Evolutionary conservation across 2,888 invertebrate species (phyloP), one percentile per base, ranked within the genome.

Genomic region (Phasia obesa): DNA sequence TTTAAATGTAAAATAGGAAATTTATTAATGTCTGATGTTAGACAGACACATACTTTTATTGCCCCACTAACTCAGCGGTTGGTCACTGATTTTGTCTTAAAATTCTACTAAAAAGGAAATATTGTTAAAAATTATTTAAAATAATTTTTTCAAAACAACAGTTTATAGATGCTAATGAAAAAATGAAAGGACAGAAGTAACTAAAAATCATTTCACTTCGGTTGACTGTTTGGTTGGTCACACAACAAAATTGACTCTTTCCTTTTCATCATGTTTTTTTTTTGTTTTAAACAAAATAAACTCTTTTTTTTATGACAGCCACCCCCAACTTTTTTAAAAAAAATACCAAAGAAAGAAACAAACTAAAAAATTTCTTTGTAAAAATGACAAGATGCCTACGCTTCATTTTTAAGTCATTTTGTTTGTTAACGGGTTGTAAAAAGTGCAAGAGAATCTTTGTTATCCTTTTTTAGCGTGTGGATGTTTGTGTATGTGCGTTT

Each of bases 31-130:
- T 4, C 15, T 38, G 3, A 2, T 38, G 15, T 2, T 15, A 38
- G 11, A 31, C 75, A 59, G 71, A 53, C 35, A 31, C 15, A 31
- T 25, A 23, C 19, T 78, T 85, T 84, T 84, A 85, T 85, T 86
- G 84, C 75, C 75, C 85, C 81, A 86, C 79, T 85, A 84, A 85
- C 82, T 27, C 84, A 85, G 85, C 81, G 79, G 85, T 85, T 74
- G 77, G 71, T 67, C 73, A 69, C 53, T 62, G 70, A 67, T 59
- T 84, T 84, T 75, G 81, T 74, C 2, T 17, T 59, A 35, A 75
- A 81, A 70, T 80, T 74, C 60, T 19, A 25, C 42, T 31, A 31
- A 73, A 69, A 25, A 57, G 4, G 2, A 17, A 44, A 31, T 4
- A 11, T 38, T 44, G 1, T 44, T 38, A 1, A 38, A 31, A 31